phyloP scores from a whole-genome alignment of 2,797 vertebrate species.

The Enteromius unitaeniatus region DNA sequence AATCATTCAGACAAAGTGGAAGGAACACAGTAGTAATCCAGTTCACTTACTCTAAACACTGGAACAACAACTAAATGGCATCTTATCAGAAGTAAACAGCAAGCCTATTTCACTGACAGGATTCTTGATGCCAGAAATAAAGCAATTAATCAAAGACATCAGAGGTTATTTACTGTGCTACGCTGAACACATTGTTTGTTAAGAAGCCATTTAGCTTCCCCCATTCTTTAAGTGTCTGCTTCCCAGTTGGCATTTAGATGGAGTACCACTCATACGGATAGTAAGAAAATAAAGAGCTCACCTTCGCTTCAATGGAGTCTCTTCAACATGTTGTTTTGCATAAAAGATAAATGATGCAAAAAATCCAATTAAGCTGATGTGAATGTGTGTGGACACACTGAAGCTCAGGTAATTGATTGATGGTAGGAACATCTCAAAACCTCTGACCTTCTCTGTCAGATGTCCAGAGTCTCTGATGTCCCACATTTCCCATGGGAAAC shows the following conservation, averaged over 20 bases:
- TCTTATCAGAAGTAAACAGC: neutral
- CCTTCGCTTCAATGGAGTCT: neutral
- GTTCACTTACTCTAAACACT: neutral
- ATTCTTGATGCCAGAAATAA: slow-evolving; percentile 17
- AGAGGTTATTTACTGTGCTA: slow-evolving; percentile 26
- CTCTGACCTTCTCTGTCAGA: slow-evolving; percentile 30
- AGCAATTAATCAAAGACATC: slow-evolving; percentile 40
- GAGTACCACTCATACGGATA: slow-evolving; percentile 27
- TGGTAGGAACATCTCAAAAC: slow-evolving; percentile 32
- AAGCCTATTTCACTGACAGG: slow-evolving; percentile 9
- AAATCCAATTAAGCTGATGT: slow-evolving; percentile 53
- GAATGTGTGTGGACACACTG: slow-evolving; percentile 45
- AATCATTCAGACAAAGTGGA: neutral
- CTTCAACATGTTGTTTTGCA: slow-evolving; percentile 38
- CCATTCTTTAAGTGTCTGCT: slow-evolving; percentile 26
- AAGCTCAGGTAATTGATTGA: slow-evolving; percentile 50
- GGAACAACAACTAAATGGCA: neutral
- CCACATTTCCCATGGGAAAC: slow-evolving; percentile 14
- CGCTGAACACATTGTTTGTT: neutral
- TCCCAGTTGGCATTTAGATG: neutral
- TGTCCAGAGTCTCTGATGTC: slow-evolving; percentile 29
- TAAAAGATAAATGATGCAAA: slow-evolving; percentile 26
- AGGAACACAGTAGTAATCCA: neutral
- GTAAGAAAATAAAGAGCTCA: slow-evolving; percentile 22
- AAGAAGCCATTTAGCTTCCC: neutral